Percentiles rank a stretch among this genome's conserved stretches.
phyloP scores from a whole-genome alignment of 2,113 vertebrate genomes.

The Pseudopodoces humilis region DNA sequence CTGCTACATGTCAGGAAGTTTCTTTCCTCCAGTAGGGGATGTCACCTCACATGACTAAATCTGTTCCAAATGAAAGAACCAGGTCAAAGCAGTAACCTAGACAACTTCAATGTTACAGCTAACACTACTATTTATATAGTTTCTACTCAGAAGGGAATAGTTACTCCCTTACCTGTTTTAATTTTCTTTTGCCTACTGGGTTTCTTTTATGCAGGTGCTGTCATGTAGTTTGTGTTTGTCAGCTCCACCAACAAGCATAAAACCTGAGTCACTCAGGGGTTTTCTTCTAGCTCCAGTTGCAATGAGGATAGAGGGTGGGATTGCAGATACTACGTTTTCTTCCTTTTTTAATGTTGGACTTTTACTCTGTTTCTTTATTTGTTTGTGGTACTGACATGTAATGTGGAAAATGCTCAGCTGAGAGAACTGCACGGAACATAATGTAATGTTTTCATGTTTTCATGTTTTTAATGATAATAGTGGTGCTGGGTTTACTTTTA shows the following conservation, averaged over 20 bases:
- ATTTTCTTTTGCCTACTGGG: background rate
- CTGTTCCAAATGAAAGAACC: background rate
- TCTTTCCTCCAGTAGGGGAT: background rate
- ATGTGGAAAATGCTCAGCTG: background rate
- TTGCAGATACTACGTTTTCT: background rate
- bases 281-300: background rate
- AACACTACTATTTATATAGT: background rate
- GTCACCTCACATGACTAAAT: background rate
- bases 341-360: background rate
- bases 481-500: background rate
- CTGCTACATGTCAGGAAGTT: background rate
- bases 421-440: background rate
- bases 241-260: background rate
- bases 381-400: background rate
- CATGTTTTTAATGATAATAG: background rate
- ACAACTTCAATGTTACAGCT: background rate
- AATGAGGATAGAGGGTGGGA: background rate
- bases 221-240: background rate
- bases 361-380: background rate
- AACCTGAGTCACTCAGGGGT: fast-evolving
- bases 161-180: background rate
- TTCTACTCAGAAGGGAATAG: background rate
- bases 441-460: background rate
- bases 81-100: constrained; percentile 10
- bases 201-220: background rate